Base-by-base conservation (phyloP, 1,140 invertebrate genomes). In the Meteorus sp. region DNA sequence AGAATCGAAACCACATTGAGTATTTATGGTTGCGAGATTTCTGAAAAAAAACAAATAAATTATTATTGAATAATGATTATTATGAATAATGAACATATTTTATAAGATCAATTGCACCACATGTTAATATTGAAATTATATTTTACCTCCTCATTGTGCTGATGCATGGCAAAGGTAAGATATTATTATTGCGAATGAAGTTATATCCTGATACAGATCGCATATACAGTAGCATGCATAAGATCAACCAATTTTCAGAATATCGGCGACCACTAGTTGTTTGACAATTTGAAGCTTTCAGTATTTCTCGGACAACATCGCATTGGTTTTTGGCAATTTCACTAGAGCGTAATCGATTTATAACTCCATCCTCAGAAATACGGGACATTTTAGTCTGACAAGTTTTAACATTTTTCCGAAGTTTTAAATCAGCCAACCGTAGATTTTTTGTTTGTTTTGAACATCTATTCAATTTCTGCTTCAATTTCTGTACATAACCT, bases 161-260 rank as follows among this genome's bases (percentile, higher is more conserved):
- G 25, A 57, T 41, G 25, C 27, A 59, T 44, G 66, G 59, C 15
- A 65, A 33, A 2, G 61, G 53, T 11, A 65, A 29, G 31, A 65
- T 59, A 29, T 68, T 57, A 8, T 63, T 47, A 11, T 65, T 60
- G 11, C 45, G 39, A n/a, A 68, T 23, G 45, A 63, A 65, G 11
- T 53, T 47, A 37, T 61, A 68, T 6, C 50, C 44, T 27, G 54
- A 47, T 9, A 59, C 59, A 17, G 65, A 67, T 11, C 62, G 50
- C 29, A 64, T 64, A 22, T 64, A 45, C 41, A 67, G 33, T 31
- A 67, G 9, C 37, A 67, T 25, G 35, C 60, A 65, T 33, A 67
- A 29, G 43, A 65, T 48, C 7, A 65, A 52, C 59, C 60, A 67
- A 11, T 63, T 44, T 9, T 65, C 60, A 1, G 53, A 48, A 35